These are phyloP conservation scores for Ophiodon elongatus DNA, from an alignment of 2,113 vertebrate species.

Conservation along the genomic window DNA sequence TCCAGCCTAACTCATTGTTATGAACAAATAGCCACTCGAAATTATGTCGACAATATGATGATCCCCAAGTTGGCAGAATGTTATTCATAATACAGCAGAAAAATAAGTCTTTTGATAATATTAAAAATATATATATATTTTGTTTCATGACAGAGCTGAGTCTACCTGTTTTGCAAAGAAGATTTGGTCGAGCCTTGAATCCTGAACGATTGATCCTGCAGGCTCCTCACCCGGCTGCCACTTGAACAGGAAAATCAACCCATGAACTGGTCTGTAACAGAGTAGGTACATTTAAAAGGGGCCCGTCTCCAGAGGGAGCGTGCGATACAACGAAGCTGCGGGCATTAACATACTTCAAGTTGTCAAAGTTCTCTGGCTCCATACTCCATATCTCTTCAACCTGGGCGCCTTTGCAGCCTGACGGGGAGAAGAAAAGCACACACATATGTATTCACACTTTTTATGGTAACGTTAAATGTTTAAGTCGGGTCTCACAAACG, in stretches of 20 bases:
- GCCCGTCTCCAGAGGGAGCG: not conserved
- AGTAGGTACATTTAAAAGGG: not conserved
- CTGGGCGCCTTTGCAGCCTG: constrained; percentile 96
- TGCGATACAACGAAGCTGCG: no score
- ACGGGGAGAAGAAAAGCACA: constrained; percentile 23
- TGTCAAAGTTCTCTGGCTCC: constrained; percentile 98
- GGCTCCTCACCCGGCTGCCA: constrained; percentile 99
- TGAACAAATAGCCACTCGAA: not conserved
- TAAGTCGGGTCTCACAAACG: no score
- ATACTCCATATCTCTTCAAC: constrained; percentile 99
- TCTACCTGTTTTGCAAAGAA: constrained; percentile 98
- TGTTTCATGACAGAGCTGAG: no score
- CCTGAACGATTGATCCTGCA: constrained; percentile 96
- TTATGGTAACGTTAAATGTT: not conserved
- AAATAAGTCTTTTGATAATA: not conserved
- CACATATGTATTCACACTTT: not conserved
- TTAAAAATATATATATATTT: not conserved
- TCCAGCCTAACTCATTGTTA: not conserved
- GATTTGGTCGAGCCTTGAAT: constrained; percentile 96
- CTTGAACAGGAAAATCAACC: constrained; percentile 98
- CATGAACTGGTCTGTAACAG: constrained; percentile 93
- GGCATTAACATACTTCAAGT: constrained; percentile 89
- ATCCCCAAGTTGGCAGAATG: not conserved
- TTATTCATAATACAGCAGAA: not conserved
- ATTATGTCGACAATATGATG: not conserved